Conservation (phyloP, 1,140 invertebrate species). For the Apis laboriosa region DNA sequence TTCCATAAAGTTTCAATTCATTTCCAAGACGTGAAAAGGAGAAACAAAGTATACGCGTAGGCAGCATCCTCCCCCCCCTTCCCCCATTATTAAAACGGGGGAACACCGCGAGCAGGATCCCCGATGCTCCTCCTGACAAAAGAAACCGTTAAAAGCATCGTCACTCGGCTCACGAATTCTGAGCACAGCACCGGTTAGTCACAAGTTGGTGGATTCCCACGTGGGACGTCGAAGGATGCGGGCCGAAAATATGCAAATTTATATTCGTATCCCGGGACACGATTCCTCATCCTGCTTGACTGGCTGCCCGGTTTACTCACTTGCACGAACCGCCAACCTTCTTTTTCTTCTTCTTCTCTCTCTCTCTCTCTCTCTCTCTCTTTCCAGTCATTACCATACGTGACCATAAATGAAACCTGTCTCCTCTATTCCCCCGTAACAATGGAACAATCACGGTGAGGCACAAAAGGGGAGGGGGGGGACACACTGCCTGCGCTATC, state of each 20-base stretch:
- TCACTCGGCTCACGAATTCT: conserved; percentile 41
- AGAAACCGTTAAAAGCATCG: conserved; percentile 61
- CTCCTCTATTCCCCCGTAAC: conserved; percentile 62
- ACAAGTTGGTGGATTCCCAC: conserved; percentile 70
- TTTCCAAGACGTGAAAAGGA: not conserved
- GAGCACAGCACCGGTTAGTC: conserved; percentile 39
- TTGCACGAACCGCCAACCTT: not conserved
- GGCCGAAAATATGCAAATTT: conserved; percentile 79
- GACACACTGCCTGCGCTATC: conserved; percentile 19
- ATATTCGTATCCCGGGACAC: conserved; percentile 55
- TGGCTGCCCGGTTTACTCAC: conserved; percentile 52
- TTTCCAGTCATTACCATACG: conserved; percentile 74
- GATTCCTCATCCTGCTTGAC: conserved; percentile 63
- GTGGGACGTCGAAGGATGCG: conserved; percentile 75
- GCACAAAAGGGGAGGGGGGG: conserved; percentile 42
- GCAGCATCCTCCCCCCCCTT: not conserved
- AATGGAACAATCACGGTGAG: conserved; percentile 62
- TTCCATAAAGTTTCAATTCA: too few relatives aligned
- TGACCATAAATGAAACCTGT: conserved; percentile 77
- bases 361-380: conserved; percentile 1
- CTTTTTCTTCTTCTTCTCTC: not conserved
- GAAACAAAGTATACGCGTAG: not conserved
- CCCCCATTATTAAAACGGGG: not conserved
- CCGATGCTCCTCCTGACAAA: conserved; percentile 29
- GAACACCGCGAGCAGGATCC: not conserved